Base-by-base conservation (phyloP, 2,888 invertebrate species). In the Deilephila elpenor region DNA sequence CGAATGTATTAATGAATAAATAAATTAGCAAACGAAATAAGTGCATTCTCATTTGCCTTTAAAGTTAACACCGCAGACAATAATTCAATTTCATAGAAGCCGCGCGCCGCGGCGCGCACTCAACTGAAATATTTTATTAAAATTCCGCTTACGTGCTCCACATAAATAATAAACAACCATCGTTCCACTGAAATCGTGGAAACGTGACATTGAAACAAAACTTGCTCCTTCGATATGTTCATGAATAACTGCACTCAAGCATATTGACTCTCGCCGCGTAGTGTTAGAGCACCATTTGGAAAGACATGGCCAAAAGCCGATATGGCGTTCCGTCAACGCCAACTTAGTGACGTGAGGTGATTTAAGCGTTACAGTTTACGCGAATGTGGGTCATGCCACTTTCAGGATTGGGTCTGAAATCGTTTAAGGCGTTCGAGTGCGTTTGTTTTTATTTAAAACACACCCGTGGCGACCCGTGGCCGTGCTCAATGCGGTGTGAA, bases 361-460 rank as follows among this genome's bases (percentile, higher is more conserved):
- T 88, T 90, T 88, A 88, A 90, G 88, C 84, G 83, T 73, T 75
- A 80, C 81, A 79, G 82, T 84, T 80, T 82, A 83, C 84, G 81
- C 83, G 83, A 91, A 87, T 87, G 82, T 89, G 77, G 79, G 82
- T 86, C 86, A 83, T 89, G 78, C 72, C 71, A 71, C 79, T 78
- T 78, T 83, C 74, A 78, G 75, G 74, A 86, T 88, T 89, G 81
- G 81, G 91, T 88, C 75, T 79, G 78, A 77, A 90, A 84, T 91
- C 83, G 84, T 82, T 79, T 83, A 85, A 74, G 70, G 70, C 25
- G 73, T 71, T 76, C 37, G 72, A 71, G 74, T 76, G 76, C 78
- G 81, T 87, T 88, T 88, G 87, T 89, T 90, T 90, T 89, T 87
- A 87, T 89, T 88, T 86, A 84, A 88, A 88, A 85, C 86, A 85